Percentiles rank a stretch among this genome's conserved stretches.
Evolutionary conservation across 2,113 vertebrate genomes (phyloP).

Genomic region (Larimichthys crocea): DNA sequence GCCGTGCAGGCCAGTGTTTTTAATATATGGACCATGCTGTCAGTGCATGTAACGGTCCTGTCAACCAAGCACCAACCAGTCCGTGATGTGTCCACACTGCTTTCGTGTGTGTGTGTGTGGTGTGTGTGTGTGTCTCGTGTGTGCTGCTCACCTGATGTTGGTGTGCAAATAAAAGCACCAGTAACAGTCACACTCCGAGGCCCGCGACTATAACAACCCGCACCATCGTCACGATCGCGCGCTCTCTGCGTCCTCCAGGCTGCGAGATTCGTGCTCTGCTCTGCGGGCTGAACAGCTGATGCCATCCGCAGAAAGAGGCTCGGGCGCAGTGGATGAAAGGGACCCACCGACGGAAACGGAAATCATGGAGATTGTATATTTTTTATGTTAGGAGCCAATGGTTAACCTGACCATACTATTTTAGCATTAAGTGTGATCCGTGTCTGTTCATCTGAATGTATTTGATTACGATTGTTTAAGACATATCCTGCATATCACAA

Average conservation of each 20-base stretch:
- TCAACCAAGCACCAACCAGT: conserved; percentile 29
- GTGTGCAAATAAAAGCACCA: conserved; percentile 83
- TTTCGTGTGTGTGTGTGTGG: not conserved
- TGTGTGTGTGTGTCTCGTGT: accelerated
- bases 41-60: conserved; percentile 32
- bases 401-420: not conserved
- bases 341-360: conserved; percentile 28
- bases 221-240: conserved; percentile 57
- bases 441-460: not conserved
- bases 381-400: no score
- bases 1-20: not conserved
- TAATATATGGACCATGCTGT: not conserved
- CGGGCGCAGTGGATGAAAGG: conserved; percentile 9
- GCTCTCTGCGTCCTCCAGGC: conserved; percentile 27
- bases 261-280: conserved; percentile 33
- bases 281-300: conserved; percentile 75
- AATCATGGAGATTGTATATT: conserved; percentile 84
- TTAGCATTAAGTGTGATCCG: not conserved
- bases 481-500: no score
- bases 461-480: not conserved
- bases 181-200: conserved; percentile 78
- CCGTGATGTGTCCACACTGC: conserved; percentile 8
- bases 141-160: conserved; percentile 87
- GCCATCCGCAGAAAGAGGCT: conserved; percentile 48
- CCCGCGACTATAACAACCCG: conserved; percentile 78